Base-by-base conservation (phyloP, 2,888 invertebrate genomes). In the Clepsis dumicolana region DNA sequence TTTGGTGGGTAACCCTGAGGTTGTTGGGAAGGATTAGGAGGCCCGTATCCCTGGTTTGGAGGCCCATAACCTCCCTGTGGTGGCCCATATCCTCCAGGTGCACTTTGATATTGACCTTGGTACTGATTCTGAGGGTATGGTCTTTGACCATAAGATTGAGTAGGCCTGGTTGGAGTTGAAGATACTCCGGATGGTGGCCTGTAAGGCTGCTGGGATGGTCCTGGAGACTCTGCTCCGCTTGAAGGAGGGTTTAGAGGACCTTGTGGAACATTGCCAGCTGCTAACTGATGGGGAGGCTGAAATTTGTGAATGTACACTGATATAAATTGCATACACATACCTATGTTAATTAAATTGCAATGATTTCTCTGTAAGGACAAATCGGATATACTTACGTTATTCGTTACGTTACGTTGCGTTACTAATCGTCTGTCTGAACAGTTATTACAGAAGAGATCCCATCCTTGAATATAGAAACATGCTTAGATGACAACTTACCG, bases 61-160 rank as follows among this genome's bases (percentile, higher is more conserved):
- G 96, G 96, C 14, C 96, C 96, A 87, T 96, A 96, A 32, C 94
- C 94, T 65, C 94, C 94, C 80, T 96, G 96, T 62, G 96, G 96
- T 53, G 96, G 96, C 21, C 48, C 48, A 83, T 95, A 96, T 10
- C 90, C 94, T 52, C 94, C 94, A 72, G 94, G 94, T 70, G 93
- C 92, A 75, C 93, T 94, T 79, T 94, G 93, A 77, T 95, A 95
- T 74, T 95, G 94, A 0, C 90, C 91, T 78, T 95, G 95, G 77
- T 95, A 95, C 78, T 95, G 95, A 76, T 94, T 95, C 83, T 96
- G 96, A 70, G 95, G 95, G 79, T 95, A 95, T 44, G 95, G 95
- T 77, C 96, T 93, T 80, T 96, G 96, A 8, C 95, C 95, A 84
- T 96, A 96, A 21, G 95, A 95, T 79, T 96, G 96, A 64, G 95